Conservation (phyloP, 2,888 invertebrate genomes). For the Orthosia gracilis region DNA sequence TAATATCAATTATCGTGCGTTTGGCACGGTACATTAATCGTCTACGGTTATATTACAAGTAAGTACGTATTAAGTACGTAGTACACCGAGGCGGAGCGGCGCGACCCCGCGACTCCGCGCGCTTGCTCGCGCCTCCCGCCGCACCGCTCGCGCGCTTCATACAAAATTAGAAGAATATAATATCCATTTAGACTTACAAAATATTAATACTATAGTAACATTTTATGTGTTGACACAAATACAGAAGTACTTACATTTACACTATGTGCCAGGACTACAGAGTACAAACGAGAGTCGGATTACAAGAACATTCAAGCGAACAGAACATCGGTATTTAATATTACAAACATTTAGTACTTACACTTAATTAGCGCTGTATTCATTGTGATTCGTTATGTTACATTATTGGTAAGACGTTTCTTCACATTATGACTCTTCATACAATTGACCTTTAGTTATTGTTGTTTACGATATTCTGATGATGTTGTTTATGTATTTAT, state of each 20-base stretch:
- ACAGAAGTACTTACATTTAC: slow-evolving; percentile 82
- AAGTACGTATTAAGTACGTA: slow-evolving; percentile 82
- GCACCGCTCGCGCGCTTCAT: slow-evolving; percentile 80
- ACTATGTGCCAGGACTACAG: slow-evolving; percentile 77
- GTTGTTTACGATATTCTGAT: slow-evolving; percentile 66
- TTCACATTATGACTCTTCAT: slow-evolving; percentile 70
- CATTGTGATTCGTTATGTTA: slow-evolving; percentile 66
- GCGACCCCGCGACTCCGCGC: slow-evolving; percentile 44
- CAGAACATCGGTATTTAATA: slow-evolving; percentile 62
- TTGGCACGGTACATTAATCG: slow-evolving; percentile 85
- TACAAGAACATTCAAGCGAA: slow-evolving; percentile 68
- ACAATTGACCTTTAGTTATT: slow-evolving; percentile 86
- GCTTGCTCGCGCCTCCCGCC: slow-evolving; percentile 50
- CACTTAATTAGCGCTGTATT: slow-evolving; percentile 70
- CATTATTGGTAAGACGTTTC: slow-evolving; percentile 66
- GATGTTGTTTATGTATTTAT: slow-evolving; percentile 57
- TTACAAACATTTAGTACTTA: slow-evolving; percentile 63
- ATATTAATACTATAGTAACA: slow-evolving; percentile 87
- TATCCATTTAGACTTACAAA: slow-evolving; percentile 90
- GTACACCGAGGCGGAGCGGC: slow-evolving; percentile 68
- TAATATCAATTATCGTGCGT: slow-evolving; percentile 90
- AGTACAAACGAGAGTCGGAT: slow-evolving; percentile 64
- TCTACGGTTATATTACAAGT: slow-evolving; percentile 84
- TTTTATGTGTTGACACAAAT: slow-evolving; percentile 85
- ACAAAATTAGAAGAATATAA: slow-evolving; percentile 91